These are phyloP conservation scores for Microtus ochrogaster DNA, from an alignment of 2,113 vertebrate species.

Conservation along the genomic window DNA sequence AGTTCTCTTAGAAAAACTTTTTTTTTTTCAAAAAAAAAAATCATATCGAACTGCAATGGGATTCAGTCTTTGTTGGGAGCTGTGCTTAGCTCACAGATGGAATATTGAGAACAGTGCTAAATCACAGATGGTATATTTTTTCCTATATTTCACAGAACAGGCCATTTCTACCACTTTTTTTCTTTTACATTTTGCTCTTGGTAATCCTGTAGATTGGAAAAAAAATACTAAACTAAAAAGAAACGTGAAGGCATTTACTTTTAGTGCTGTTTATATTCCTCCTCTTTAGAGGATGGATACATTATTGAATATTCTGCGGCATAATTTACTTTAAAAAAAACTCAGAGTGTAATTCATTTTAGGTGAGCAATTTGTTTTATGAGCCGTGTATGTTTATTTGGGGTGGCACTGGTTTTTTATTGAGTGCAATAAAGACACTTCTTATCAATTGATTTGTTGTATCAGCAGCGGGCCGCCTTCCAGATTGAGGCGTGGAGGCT, in stretches of 20 bases:
- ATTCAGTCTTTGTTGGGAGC: constrained; percentile 76
- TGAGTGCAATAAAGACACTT: constrained; percentile 77
- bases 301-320: constrained; percentile 76
- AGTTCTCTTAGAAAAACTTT: constrained; percentile 79
- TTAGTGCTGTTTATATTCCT: constrained; percentile 83
- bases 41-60: constrained; percentile 67
- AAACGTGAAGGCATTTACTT: constrained; percentile 81
- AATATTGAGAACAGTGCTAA: constrained; percentile 82
- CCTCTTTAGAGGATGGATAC: constrained; percentile 76
- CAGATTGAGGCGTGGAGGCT: constrained; percentile 65
- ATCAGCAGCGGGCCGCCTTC: constrained; percentile 76
- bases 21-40: constrained; percentile 28
- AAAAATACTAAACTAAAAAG: constrained; percentile 71
- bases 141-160: constrained; percentile 86
- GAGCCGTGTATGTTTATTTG: constrained; percentile 81
- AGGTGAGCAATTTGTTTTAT: constrained; percentile 86
- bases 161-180: constrained; percentile 83
- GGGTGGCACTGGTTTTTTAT: constrained; percentile 76
- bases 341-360: constrained; percentile 84
- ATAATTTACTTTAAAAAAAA: constrained; percentile 84
- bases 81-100: constrained; percentile 85
- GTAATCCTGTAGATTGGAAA: constrained; percentile 80
- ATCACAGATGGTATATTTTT: constrained; percentile 89
- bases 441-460: constrained; percentile 87
- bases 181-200: constrained; percentile 85